Percentiles rank a stretch among this genome's conserved stretches.
These are phyloP conservation scores for Epinephelus lanceolatus DNA, from an alignment of 2,113 vertebrate genomes.

Conservation along the genomic window DNA sequence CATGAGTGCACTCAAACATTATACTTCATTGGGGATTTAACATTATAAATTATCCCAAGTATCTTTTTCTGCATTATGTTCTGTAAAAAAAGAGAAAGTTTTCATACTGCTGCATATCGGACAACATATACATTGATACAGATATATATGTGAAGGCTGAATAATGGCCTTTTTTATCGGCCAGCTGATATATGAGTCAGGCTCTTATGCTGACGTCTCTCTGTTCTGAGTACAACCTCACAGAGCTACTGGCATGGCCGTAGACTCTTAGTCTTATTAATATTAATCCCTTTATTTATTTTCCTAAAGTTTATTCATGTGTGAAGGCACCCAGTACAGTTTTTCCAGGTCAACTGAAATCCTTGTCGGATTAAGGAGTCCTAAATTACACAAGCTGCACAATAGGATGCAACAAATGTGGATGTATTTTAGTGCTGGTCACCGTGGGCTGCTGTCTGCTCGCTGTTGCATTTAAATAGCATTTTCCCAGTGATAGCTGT, in stretches of 20 bases:
- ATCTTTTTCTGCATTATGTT: no score
- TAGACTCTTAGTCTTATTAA: constrained; percentile 34
- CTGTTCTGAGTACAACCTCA: not conserved
- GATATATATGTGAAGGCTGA: no score
- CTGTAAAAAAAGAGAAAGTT: no score
- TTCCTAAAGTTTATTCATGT: constrained; percentile 42
- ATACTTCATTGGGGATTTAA: no score
- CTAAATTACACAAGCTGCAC: constrained; percentile 27
- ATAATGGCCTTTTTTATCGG: no score
- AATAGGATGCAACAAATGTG: constrained; percentile 17
- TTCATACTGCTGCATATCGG: no score
- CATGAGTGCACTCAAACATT: no score
- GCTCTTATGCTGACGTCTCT: not conserved
- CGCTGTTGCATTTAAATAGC: constrained; percentile 47
- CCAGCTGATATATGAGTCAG: no score
- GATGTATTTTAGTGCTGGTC: constrained; percentile 9
- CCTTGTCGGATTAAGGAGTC: constrained; percentile 24
- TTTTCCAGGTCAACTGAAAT: constrained; percentile 60
- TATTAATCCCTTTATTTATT: constrained; percentile 36
- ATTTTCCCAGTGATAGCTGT: constrained; percentile 39
- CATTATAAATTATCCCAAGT: no score
- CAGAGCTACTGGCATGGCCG: constrained; percentile 11
- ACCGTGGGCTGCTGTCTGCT: constrained; percentile 25
- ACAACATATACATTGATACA: no score
- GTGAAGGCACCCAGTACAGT: constrained; percentile 25